Base-by-base conservation (phyloP, 2,113 vertebrate genomes). In the Panurus biarmicus region DNA sequence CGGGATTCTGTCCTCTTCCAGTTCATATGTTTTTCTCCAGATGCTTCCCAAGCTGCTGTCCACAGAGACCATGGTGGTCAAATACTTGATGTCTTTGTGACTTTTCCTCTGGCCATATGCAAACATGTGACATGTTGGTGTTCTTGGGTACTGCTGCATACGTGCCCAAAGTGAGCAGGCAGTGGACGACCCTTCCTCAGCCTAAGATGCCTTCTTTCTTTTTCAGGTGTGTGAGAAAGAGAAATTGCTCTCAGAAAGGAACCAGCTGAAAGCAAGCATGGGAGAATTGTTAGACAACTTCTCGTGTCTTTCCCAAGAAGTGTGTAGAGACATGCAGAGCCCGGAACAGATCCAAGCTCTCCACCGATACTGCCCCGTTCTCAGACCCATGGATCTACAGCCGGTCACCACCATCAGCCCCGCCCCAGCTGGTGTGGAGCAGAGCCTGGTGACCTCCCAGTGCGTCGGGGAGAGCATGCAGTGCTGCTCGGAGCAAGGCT, bases 261-360 rank as follows among this genome's bases (percentile, higher is more conserved):
- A 99, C 96, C 99, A 99, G 93, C 97, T 99, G 97, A 99, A 99
- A 96, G 99, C 98, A 1, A 99, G 99, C 85, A 99, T 99, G 99
- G 99, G 99, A 23, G 99, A 99, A 96, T 98, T 99, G 91, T 97
- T 99, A 97, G 99, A 99, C 97, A 99, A 99, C 97, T 99, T 99
- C 97, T 99, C 99, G 10, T 99, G 99, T 93, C 98, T 99, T 96
- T 99, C 99, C n/a, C 99, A 99, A 97, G 99, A 99, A 97, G 99
- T 99, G 93, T 99, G 98, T 94, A 96, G 99, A 93, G 99, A 99
- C 85, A 99, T 99, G 95, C 99, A 99, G 97, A 99, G 98, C 96
- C 99, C 99, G 0, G 99, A 99, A 97, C 99, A 99, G 98, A 98
- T 99, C 94, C 99, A 99, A 98, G 99, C 99, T 42, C 97, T 99